Percentiles rank a stretch among this genome's conserved stretches.
These are phyloP conservation scores for Colistium nudipinnis DNA, from an alignment of 2,113 vertebrate genomes.

Conservation along the genomic window DNA sequence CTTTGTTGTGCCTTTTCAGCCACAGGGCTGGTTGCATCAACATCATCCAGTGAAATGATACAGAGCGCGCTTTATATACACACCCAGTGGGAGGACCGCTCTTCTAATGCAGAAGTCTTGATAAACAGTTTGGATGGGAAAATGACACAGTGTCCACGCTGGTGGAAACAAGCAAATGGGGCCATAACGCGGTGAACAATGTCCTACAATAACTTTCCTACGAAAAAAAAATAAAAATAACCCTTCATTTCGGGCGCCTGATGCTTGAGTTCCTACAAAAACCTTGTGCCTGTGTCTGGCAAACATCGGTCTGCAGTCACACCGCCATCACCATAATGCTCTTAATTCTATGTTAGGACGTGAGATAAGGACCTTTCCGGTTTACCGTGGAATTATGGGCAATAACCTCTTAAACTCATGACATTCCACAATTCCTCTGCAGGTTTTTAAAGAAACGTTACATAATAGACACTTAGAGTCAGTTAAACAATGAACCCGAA, in stretches of 20 bases:
- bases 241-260: constrained; percentile 71
- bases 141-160: constrained; percentile 60
- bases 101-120: constrained; percentile 67
- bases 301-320: constrained; percentile 72
- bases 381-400: constrained; percentile 61
- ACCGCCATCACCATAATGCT: constrained; percentile 62
- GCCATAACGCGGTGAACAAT: constrained; percentile 61
- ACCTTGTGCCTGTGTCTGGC: constrained; percentile 61
- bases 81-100: constrained; percentile 57
- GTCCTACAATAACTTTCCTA: constrained; percentile 52
- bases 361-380: constrained; percentile 48
- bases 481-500: neutral
- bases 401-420: constrained; percentile 48
- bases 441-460: constrained; percentile 8
- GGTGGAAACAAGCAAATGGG: constrained; percentile 56
- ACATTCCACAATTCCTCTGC: constrained; percentile 18
- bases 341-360: constrained; percentile 74
- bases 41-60: constrained; percentile 60
- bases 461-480: neutral
- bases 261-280: constrained; percentile 63
- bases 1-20: constrained; percentile 22
- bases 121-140: constrained; percentile 72
- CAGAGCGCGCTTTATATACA: constrained; percentile 65
- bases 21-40: constrained; percentile 37
- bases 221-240: constrained; percentile 50